Percentiles rank a stretch among this genome's conserved stretches.
Evolutionary conservation across 2,888 invertebrate genomes (phyloP).

Genomic region (Pheosia gnoma): DNA sequence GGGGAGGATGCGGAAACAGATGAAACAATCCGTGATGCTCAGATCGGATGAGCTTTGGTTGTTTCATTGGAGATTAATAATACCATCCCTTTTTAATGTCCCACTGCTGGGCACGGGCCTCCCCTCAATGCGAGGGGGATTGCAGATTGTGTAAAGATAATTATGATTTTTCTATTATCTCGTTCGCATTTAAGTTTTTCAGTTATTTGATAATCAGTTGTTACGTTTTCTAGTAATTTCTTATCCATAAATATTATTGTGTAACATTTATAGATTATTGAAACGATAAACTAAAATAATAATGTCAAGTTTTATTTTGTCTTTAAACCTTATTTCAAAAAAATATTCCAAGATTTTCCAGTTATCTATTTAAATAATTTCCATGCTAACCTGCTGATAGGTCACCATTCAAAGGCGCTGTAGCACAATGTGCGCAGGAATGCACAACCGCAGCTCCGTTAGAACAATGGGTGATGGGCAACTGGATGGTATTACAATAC

Average conservation of each 20-base stretch:
- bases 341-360: background rate
- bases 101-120: too few species aligned
- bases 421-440: conserved; percentile 45
- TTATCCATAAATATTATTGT: too few species aligned
- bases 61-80: background rate
- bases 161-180: background rate
- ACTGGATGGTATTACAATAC: conserved; percentile 65
- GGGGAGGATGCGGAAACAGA: conserved; percentile 71
- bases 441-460: conserved; percentile 49
- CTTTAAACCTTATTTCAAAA: background rate
- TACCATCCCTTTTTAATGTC: too few species aligned
- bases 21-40: conserved; percentile 41
- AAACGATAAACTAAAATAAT: too few species aligned
- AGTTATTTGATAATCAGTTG: too few species aligned
- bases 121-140: too few species aligned
- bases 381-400: conserved; percentile 2
- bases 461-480: conserved; percentile 66
- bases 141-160: background rate
- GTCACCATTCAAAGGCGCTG: conserved; percentile 32
- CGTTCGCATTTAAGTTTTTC: too few species aligned
- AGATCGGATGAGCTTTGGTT: conserved; percentile 31
- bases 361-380: background rate
- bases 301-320: background rate
- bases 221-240: too few species aligned
- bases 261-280: too few species aligned